A percentile compares a stretch with the other conserved stretches of the same genome.
These are phyloP conservation scores for Sus cebifrons DNA, from an alignment of 2,797 vertebrate genomes.

Conservation along the genomic window DNA sequence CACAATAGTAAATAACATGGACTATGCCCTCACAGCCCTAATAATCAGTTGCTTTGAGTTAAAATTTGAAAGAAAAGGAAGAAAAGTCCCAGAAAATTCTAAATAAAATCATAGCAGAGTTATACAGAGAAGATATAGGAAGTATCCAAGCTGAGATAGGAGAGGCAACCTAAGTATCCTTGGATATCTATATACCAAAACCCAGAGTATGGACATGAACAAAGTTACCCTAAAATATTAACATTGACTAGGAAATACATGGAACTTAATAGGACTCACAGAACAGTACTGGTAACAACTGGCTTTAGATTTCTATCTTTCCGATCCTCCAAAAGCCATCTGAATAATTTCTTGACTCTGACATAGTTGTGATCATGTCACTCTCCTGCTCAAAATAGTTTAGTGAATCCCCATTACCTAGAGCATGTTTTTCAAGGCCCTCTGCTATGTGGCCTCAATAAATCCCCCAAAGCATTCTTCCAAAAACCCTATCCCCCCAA, in stretches of 20 bases:
- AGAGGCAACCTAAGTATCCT: background rate
- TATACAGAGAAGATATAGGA: background rate
- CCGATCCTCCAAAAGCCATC: background rate
- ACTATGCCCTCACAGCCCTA: background rate
- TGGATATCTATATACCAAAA: background rate
- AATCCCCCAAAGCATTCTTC: background rate
- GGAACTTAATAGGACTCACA: background rate
- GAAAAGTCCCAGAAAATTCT: slow-evolving; percentile 41
- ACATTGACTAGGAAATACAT: background rate
- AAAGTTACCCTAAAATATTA: slow-evolving; percentile 21
- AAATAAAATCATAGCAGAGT: background rate
- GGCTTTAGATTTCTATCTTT: slow-evolving; percentile 17
- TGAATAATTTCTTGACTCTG: background rate
- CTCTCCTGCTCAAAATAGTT: background rate
- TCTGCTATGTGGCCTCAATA: background rate
- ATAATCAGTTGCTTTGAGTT: background rate
- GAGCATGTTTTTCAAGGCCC: background rate
- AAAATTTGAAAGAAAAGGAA: background rate
- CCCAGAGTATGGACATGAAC: background rate
- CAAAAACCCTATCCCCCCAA: background rate
- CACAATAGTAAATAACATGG: background rate
- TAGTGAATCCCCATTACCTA: background rate
- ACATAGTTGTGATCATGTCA: background rate
- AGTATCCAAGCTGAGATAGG: background rate
- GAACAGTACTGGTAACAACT: background rate